A percentile compares a stretch with the other conserved stretches of the same genome.
Conservation (phyloP, 2,797 vertebrate genomes). For the Varecia variegata region DNA sequence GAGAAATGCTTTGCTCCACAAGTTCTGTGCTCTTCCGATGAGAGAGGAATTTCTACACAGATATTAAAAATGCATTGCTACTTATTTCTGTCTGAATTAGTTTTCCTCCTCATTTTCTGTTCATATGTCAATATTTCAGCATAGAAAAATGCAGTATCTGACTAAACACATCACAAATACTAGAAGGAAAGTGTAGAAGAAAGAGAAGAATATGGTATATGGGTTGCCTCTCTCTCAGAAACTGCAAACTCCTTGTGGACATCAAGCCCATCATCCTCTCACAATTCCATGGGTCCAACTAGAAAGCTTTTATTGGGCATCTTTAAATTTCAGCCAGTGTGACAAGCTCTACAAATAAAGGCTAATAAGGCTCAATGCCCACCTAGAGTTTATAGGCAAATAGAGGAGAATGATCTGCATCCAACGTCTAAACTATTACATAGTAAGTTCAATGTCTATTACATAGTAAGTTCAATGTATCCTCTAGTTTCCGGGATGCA, state of each 20-base stretch:
- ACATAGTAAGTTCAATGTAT: neutral
- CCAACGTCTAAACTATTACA: neutral
- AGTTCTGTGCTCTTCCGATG: neutral
- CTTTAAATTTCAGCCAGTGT: neutral
- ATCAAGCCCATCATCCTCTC: neutral
- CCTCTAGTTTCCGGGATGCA: neutral
- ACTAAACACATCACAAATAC: neutral
- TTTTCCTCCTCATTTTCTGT: neutral
- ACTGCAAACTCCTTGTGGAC: neutral
- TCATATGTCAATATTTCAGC: neutral
- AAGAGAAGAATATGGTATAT: neutral
- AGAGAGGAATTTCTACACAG: neutral
- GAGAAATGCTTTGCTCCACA: neutral
- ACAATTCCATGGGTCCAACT: neutral
- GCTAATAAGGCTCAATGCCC: neutral
- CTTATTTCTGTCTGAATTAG: neutral
- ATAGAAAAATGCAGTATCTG: neutral
- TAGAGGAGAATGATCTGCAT: neutral
- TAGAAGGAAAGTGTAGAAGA: neutral
- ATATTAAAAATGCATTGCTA: neutral
- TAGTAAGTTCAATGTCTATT: neutral
- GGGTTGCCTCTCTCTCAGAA: neutral
- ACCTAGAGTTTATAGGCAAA: neutral
- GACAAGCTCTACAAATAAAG: neutral
- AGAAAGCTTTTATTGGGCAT: neutral